Percentiles rank a stretch among this genome's conserved stretches.
phyloP scores from a whole-genome alignment of 2,113 vertebrate genomes.

The Arvicanthis niloticus region DNA sequence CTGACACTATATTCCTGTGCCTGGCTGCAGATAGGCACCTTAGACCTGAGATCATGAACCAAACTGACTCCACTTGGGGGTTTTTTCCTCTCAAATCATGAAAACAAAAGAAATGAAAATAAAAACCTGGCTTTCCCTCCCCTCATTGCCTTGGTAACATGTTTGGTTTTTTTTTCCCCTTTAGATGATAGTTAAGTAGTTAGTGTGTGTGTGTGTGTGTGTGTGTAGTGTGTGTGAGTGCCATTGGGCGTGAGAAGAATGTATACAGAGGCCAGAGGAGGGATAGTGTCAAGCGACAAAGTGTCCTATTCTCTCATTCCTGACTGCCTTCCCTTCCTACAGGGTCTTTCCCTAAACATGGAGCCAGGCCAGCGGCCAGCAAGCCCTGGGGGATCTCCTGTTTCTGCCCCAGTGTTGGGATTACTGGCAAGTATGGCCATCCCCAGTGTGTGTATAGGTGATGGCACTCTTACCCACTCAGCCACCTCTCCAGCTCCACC shows the following conservation, averaged over 20 bases:
- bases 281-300: neutral
- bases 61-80: neutral
- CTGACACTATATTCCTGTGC: neutral
- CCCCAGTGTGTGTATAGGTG: neutral
- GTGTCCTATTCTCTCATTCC: neutral
- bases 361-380: neutral
- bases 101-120: neutral
- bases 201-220: neutral
- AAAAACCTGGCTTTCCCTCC: neutral
- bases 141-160: neutral
- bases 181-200: neutral
- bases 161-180: neutral
- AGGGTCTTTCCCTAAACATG: neutral
- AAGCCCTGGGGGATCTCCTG: neutral
- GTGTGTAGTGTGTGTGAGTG: too few species aligned
- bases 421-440: neutral
- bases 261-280: neutral
- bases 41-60: neutral
- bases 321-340: neutral
- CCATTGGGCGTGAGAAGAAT: too few species aligned
- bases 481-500: neutral
- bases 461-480: neutral
- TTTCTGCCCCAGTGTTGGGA: neutral
- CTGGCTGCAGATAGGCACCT: neutral
- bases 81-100: neutral